phyloP scores from a whole-genome alignment of 2,888 invertebrate genomes.

The Melieria crassipennis region DNA sequence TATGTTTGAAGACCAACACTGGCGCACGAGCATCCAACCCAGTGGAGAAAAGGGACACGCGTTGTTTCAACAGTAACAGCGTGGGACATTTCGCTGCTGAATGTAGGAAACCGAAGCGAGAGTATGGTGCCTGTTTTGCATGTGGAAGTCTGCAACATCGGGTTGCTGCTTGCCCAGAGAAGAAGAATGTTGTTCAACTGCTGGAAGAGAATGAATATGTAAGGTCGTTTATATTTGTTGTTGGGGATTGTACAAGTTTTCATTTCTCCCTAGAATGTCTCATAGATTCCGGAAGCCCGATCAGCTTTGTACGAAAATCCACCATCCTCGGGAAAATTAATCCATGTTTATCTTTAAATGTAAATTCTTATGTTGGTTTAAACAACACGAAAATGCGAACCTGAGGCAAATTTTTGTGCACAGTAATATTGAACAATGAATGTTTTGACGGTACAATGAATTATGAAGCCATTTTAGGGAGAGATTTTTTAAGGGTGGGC shows the following conservation, averaged over 20 bases:
- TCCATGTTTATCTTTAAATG: too few species aligned
- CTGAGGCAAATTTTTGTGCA: constrained; percentile 4
- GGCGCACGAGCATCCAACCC: not conserved
- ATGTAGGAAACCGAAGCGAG: constrained; percentile 11
- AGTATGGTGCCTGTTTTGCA: constrained; percentile 8
- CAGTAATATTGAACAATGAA: not conserved
- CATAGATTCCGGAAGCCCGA: too few species aligned
- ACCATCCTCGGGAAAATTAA: too few species aligned
- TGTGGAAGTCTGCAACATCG: constrained; percentile 3
- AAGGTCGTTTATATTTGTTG: constrained; percentile 30
- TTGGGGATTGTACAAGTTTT: constrained; percentile 1
- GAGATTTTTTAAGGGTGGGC: too few species aligned
- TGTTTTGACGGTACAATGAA: not conserved
- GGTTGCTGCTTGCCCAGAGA: not conserved
- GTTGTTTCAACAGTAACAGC: constrained; percentile 17
- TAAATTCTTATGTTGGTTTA: constrained; percentile 9
- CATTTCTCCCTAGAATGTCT: constrained; percentile 21
- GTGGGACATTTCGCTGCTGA: constrained; percentile 8
- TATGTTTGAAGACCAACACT: not conserved
- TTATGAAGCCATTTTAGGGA: constrained; percentile 1
- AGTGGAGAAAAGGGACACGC: not conserved
- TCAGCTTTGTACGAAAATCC: too few species aligned
- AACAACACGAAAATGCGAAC: constrained; percentile 3
- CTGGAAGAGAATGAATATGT: constrained; percentile 19
- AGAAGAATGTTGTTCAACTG: not conserved